Base-by-base conservation (phyloP, 1,140 invertebrate species). In the Polypedilum vanderplanki region DNA sequence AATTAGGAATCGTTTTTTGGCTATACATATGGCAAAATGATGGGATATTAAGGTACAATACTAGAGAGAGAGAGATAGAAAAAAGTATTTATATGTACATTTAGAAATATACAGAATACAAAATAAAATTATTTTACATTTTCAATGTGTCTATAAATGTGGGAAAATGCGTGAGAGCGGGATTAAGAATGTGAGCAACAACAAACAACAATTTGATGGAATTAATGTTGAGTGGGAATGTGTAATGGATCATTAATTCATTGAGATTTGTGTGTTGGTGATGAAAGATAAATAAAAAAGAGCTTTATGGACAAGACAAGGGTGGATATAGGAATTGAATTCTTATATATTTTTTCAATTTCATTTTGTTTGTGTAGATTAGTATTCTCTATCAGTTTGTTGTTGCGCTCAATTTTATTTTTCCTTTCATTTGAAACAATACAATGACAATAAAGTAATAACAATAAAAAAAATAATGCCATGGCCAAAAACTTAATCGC, bases 401-500 rank as follows among this genome's bases (percentile, higher is more conserved):
- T 57, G 46, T 57, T 57, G 46, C 46, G 46, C 46, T 57, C 46
- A 57, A 9, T 46, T 46, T 8, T 46, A 15, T 57, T 57, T 57
- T 57, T 57, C 12, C 5, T 33, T 33, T 33, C 5, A 3, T 33
- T 33, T 33, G 24, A 33, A 33, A 33, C 24, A 33, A 33, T 33
- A 33, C 24, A 33, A 3, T 33, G 24, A 33, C 24, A 33, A 57
- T 12, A 46, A 46, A 46, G 41, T 46, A 46, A 46, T 15, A 57
- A 57, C 12, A 57, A 57, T 57, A 57, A n/a, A 8, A 57, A 57
- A 57, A 57, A 33, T 33, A 33, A 33, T 33, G 24, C 24, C 24
- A 33, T 33, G 24, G 24, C 24, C 24, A 33, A 57, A 57, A 57
- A 57, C 46, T 57, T 57, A 4, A 15, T 46, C 15, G 81, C 80